Conservation (phyloP, 2,797 vertebrate genomes). For the Esox lucius region DNA sequence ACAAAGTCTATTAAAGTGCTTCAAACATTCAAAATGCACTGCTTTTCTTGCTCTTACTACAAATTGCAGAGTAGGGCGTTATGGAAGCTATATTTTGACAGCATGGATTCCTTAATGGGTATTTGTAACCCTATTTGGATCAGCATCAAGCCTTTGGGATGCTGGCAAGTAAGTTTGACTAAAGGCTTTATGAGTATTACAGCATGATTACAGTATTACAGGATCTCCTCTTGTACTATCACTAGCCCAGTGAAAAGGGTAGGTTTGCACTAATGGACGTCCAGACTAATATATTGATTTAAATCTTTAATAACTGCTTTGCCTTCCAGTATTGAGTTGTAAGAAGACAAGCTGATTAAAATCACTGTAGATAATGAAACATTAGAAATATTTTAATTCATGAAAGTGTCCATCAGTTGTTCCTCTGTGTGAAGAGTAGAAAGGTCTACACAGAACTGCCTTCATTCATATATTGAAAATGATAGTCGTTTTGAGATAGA, state of each 20-base stretch:
- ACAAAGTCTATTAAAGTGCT: neutral
- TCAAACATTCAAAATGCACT: neutral
- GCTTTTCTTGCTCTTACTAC: neutral
- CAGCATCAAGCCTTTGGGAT: neutral
- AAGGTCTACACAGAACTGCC: neutral
- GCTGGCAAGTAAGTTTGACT: neutral
- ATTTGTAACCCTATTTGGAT: neutral
- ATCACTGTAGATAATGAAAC: neutral
- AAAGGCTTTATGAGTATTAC: neutral
- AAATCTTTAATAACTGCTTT: slow-evolving; percentile 55
- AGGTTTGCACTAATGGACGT: neutral
- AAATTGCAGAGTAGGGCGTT: neutral
- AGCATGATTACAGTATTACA: too few species aligned
- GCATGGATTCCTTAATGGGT: neutral
- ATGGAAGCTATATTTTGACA: neutral
- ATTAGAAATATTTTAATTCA: neutral
- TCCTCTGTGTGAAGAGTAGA: neutral
- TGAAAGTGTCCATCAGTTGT: neutral
- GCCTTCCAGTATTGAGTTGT: neutral
- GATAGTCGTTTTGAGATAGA: neutral
- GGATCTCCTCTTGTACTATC: neutral
- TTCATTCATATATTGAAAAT: neutral
- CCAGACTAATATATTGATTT: slow-evolving; percentile 25
- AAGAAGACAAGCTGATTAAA: neutral
- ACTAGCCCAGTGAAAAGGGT: neutral